Conservation (phyloP, 2,888 invertebrate species). For the Drosophila hamatofila region DNA sequence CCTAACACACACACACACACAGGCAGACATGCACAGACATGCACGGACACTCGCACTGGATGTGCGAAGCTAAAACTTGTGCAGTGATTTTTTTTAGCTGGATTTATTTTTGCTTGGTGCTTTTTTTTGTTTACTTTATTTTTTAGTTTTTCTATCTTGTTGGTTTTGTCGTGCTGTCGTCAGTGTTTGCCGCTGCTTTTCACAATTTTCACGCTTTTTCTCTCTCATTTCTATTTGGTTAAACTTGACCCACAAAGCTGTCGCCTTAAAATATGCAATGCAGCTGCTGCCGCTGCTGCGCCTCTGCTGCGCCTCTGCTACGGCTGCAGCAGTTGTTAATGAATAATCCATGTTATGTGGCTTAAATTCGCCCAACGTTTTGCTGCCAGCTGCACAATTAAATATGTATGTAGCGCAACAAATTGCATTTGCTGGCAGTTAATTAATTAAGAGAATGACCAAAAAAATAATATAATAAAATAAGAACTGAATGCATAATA, state of each 20-base stretch:
- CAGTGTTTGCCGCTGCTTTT: slow-evolving; percentile 28
- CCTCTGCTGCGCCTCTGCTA: neutral
- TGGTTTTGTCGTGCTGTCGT: slow-evolving; percentile 15
- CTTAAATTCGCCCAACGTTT: slow-evolving; percentile 7
- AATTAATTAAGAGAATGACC: slow-evolving; percentile 8
- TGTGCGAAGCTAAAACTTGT: slow-evolving; percentile 24
- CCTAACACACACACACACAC: slow-evolving; percentile 19
- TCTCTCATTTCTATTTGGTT: slow-evolving; percentile 40
- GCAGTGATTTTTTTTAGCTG: slow-evolving; percentile 47
- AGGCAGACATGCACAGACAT: neutral
- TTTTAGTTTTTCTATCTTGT: slow-evolving; percentile 16
- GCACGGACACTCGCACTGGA: neutral
- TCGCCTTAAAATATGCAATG: slow-evolving; percentile 32
- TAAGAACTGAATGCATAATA: neutral
- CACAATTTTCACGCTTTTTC: slow-evolving; percentile 43
- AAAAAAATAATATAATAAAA: neutral
- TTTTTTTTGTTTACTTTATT: neutral
- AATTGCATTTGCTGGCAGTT: slow-evolving; percentile 14
- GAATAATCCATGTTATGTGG: slow-evolving; percentile 19
- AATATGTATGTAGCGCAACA: slow-evolving; percentile 22
- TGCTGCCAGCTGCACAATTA: slow-evolving; percentile 4
- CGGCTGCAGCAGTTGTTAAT: slow-evolving; percentile 1
- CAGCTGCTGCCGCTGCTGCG: neutral
- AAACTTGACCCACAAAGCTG: slow-evolving; percentile 74
- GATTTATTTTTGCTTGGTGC: slow-evolving; percentile 6